Conservation (phyloP, 2,113 vertebrate genomes). For the Syngnathoides biaculeatus region DNA sequence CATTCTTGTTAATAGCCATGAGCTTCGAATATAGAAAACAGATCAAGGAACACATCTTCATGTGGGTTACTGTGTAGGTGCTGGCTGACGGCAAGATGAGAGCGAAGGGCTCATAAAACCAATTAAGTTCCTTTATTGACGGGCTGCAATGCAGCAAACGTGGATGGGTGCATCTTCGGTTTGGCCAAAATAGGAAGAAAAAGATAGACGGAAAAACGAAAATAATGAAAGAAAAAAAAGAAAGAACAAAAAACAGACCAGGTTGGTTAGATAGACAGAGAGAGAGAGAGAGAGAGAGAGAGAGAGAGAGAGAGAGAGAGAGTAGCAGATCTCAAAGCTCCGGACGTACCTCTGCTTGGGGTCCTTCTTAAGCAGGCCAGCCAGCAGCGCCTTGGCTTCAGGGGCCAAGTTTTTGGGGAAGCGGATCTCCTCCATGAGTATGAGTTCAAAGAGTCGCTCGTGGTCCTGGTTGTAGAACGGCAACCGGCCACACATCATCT, state of each 20-base stretch:
- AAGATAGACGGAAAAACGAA: too few species aligned
- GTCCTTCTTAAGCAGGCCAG: constrained; percentile 90
- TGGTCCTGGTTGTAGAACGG: constrained; percentile 99
- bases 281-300: too few species aligned
- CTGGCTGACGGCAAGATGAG: constrained; percentile 7
- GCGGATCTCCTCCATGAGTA: constrained; percentile 97
- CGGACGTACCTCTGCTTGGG: constrained; percentile 83
- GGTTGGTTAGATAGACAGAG: too few species aligned
- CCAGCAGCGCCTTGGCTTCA: constrained; percentile 87
- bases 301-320: too few species aligned
- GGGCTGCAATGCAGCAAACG: background rate
- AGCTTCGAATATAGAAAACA: constrained; percentile 28
- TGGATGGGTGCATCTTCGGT: constrained; percentile 1
- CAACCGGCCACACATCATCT: constrained; percentile 94
- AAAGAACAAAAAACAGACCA: too few species aligned
- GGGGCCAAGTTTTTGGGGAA: constrained; percentile 93
- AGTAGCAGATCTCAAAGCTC: background rate
- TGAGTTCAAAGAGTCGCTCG: constrained; percentile 94
- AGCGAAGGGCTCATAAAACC: constrained; percentile 16
- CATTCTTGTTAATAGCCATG: constrained; percentile 35
- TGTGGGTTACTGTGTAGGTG: constrained; percentile 18
- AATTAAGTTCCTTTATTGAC: background rate
- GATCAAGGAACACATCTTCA: constrained; percentile 46
- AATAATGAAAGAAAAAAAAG: too few species aligned
- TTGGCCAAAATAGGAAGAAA: background rate